Evolutionary conservation across 2,888 invertebrate species (phyloP), one percentile per base, ranked within the genome.

Genomic region (Noctua pronuba): DNA sequence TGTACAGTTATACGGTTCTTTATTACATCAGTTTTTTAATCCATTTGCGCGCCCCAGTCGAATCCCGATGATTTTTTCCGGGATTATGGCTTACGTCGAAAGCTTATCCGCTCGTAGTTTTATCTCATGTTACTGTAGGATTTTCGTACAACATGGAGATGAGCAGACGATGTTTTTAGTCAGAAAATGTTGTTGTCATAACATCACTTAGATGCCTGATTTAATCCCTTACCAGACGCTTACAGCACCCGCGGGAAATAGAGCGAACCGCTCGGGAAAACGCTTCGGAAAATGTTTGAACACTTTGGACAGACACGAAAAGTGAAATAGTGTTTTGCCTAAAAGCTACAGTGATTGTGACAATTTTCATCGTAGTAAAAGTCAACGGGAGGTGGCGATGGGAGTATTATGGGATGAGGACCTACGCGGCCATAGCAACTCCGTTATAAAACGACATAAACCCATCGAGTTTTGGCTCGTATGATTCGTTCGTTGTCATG

Each of bases 21-120:
- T 80, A 73, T 80, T 72, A 55, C 41, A 72, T 52, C 75, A 58
- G 79, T 55, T 66, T 73, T 83, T 83, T 83, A 83, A 83, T 84
- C 75, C 80, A 84, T 82, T 82, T 82, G 69, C 78, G 66, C 31
- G 70, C 66, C 58, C 41, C 52, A 55, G 72, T 66, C 52, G 65
- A 70, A 82, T 28, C 38, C 38, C 44, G 69, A 82, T 77, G 52
- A 49, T 60, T 70, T 82, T 76, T 82, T 28, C 55, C 81, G 44
- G 82, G 71, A 64, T 75, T 81, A 80, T 80, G 41, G 69, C 49
- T 35, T 24, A 58, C 41, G 24, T 58, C 24, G 69, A 58, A 55
- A 70, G 55, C 44, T 67, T 81, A 71, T 75, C 28, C 67, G 24
- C 16, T 49, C 41, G 52, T 44, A 65, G 67, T 49, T 71, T 67